A percentile compares a stretch with the other conserved stretches of the same genome.
These are phyloP conservation scores for Germaria angustata DNA, from an alignment of 2,888 invertebrate species.

Conservation along the genomic window DNA sequence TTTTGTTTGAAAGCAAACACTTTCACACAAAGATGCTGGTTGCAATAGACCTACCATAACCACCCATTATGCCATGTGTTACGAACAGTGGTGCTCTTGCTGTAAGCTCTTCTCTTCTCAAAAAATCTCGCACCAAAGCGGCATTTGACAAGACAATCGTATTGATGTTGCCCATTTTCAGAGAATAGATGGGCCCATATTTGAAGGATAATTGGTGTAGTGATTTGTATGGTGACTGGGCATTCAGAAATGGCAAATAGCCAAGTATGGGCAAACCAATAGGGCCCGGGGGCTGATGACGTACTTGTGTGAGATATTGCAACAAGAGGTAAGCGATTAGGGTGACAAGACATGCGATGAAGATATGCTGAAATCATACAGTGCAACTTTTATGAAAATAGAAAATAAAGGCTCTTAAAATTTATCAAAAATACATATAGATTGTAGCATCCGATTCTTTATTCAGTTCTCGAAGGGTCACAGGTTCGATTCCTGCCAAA, in stretches of 20 bases:
- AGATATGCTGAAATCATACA: conserved; percentile 22
- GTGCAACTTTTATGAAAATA: neutral
- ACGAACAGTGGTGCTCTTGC: conserved; percentile 89
- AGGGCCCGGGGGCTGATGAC: conserved; percentile 85
- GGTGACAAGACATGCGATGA: conserved; percentile 11
- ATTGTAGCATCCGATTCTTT: no score
- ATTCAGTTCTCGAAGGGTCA: no score
- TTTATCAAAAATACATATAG: no score
- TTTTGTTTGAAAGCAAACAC: conserved; percentile 47
- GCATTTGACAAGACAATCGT: conserved; percentile 90
- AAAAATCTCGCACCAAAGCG: conserved; percentile 85
- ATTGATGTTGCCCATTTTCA: conserved; percentile 87
- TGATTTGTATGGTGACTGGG: conserved; percentile 85
- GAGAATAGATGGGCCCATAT: conserved; percentile 88
- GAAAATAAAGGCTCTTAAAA: no score
- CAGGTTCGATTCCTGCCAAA: no score
- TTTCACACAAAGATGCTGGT: no score
- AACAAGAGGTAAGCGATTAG: conserved; percentile 12
- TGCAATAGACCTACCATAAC: conserved; percentile 92
- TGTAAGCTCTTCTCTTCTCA: conserved; percentile 86
- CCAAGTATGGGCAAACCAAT: conserved; percentile 88
- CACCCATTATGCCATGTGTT: conserved; percentile 93
- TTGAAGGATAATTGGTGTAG: conserved; percentile 84
- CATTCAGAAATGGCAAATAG: conserved; percentile 87
- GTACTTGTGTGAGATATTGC: conserved; percentile 10